phyloP scores from a whole-genome alignment of 2,888 invertebrate species.

The Nymphalis urticae region DNA sequence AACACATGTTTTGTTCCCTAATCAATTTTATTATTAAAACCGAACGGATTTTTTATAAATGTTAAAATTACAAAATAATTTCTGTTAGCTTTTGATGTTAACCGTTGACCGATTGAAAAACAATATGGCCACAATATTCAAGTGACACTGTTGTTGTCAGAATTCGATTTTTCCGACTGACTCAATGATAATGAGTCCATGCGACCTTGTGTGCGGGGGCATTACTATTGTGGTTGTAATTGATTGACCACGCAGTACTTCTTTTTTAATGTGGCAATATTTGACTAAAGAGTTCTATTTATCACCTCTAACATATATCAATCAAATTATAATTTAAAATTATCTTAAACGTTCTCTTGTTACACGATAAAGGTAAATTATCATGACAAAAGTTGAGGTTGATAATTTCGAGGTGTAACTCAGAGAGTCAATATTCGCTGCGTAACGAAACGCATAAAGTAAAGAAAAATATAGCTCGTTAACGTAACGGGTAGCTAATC shows the following conservation, averaged over 20 bases:
- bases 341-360: no score
- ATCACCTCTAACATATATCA: no score
- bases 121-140: background rate
- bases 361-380: no score
- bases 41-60: background rate
- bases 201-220: slow-evolving; percentile 24
- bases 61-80: background rate
- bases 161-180: slow-evolving; percentile 17
- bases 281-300: background rate
- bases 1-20: no score
- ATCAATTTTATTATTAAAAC: background rate
- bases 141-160: background rate
- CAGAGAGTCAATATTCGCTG: no score
- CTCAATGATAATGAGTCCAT: slow-evolving; percentile 21
- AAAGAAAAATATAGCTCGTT: slow-evolving; percentile 6
- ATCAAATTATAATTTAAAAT: no score
- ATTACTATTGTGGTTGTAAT: slow-evolving; percentile 22
- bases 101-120: background rate
- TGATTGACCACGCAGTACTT: slow-evolving; percentile 24
- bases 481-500: slow-evolving; percentile 21
- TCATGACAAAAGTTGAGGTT: no score
- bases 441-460: background rate
- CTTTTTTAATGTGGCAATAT: slow-evolving; percentile 16
- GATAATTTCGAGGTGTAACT: no score
- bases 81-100: background rate